Conservation (phyloP, 2,888 invertebrate genomes). For the Sminthurides aquaticus region DNA sequence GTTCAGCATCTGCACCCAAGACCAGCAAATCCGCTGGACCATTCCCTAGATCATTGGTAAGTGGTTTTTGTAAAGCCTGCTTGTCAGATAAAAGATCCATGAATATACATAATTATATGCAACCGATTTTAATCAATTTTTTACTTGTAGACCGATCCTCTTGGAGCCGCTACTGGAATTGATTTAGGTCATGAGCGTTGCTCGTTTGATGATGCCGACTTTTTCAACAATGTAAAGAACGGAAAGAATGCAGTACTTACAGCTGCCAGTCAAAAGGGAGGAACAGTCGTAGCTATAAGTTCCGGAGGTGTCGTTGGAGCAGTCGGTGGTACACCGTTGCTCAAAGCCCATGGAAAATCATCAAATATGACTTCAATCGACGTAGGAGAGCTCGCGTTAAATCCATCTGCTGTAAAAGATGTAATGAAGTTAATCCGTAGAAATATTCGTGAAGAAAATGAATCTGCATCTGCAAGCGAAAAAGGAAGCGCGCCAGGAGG, state of each 20-base stretch:
- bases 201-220: constrained; percentile 38
- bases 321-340: not conserved
- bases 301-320: constrained; percentile 17
- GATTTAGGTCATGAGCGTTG: constrained; percentile 19
- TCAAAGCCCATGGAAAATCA: constrained; percentile 21
- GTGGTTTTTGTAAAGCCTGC: no score
- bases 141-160: not conserved
- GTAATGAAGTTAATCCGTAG: constrained; percentile 42
- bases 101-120: no score
- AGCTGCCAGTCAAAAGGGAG: constrained; percentile 36
- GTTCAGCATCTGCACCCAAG: not conserved
- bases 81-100: no score
- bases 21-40: not conserved
- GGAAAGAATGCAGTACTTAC: constrained; percentile 43
- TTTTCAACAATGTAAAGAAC: constrained; percentile 42
- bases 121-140: no score
- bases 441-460: constrained; percentile 39
- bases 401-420: constrained; percentile 37
- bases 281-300: constrained; percentile 10
- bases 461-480: constrained; percentile 22
- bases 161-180: not conserved
- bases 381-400: constrained; percentile 31
- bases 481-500: constrained; percentile 20
- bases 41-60: not conserved
- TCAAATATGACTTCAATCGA: constrained; percentile 34